phyloP scores from a whole-genome alignment of 2,113 vertebrate genomes.

The Heterochromis multidens region DNA sequence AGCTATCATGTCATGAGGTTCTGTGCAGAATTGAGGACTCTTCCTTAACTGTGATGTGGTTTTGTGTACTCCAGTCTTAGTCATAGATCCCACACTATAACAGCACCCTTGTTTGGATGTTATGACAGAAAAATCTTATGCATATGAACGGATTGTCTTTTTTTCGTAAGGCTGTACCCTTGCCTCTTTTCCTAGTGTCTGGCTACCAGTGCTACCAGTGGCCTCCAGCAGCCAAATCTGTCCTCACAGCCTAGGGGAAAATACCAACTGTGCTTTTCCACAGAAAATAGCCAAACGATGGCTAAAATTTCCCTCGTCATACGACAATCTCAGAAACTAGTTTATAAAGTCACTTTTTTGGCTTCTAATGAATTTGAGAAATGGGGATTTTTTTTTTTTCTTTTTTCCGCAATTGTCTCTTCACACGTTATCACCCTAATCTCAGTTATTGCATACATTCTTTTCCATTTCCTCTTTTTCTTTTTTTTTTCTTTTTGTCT shows the following conservation, averaged over 20 bases:
- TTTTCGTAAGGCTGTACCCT: neutral
- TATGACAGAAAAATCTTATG: neutral
- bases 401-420: neutral
- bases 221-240: conserved; percentile 54
- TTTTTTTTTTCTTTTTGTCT: neutral
- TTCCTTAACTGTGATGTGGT: neutral
- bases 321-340: neutral
- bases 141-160: neutral
- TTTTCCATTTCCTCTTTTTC: conserved; percentile 62
- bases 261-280: conserved; percentile 48
- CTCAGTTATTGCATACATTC: neutral
- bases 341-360: neutral
- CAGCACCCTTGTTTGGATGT: neutral
- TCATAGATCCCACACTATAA: neutral
- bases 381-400: neutral
- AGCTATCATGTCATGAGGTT: neutral
- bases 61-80: conserved; percentile 13
- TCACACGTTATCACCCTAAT: neutral
- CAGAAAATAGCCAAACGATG: conserved; percentile 30
- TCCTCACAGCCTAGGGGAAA: conserved; percentile 30
- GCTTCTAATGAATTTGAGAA: conserved; percentile 12
- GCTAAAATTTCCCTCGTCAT: conserved; percentile 24
- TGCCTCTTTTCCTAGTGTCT: neutral
- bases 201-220: neutral
- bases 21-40: neutral